These are phyloP conservation scores for Pelosia muscerda DNA, from an alignment of 2,888 invertebrate genomes.

Conservation along the genomic window DNA sequence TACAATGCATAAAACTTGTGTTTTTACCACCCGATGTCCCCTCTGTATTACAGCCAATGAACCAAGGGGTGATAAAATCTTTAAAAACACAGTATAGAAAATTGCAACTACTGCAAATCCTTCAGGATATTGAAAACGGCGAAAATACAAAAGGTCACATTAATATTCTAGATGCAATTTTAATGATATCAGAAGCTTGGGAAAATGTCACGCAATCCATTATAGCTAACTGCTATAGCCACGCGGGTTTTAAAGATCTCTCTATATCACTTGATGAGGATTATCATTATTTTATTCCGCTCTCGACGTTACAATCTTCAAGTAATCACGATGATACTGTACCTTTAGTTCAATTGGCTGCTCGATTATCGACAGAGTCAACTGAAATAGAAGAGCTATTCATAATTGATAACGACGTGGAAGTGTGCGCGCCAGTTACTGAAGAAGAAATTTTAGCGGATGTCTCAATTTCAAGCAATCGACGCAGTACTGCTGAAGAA, in stretches of 20 bases:
- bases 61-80: slow-evolving; percentile 38
- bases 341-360: slow-evolving; percentile 1
- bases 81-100: slow-evolving; percentile 41
- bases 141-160: slow-evolving; percentile 13
- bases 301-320: not conserved
- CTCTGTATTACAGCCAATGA: slow-evolving; percentile 34
- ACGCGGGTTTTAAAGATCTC: slow-evolving; percentile 53
- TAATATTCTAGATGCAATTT: slow-evolving; percentile 49
- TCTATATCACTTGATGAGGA: slow-evolving; percentile 30
- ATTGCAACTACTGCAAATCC: slow-evolving; percentile 1
- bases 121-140: not conserved
- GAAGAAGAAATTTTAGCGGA: slow-evolving; percentile 5
- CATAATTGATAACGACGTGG: slow-evolving; percentile 39
- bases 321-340: not conserved
- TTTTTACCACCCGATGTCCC: slow-evolving; percentile 42
- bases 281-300: not conserved
- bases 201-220: slow-evolving; percentile 45
- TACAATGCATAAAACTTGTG: slow-evolving; percentile 47
- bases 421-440: slow-evolving; percentile 42
- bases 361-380: not conserved
- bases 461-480: not conserved
- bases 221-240: slow-evolving; percentile 50
- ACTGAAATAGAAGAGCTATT: slow-evolving; percentile 11
- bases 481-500: not conserved
- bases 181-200: slow-evolving; percentile 54